Evolutionary conservation across 2,888 invertebrate genomes (phyloP).

Genomic region (Phortica okadai): DNA sequence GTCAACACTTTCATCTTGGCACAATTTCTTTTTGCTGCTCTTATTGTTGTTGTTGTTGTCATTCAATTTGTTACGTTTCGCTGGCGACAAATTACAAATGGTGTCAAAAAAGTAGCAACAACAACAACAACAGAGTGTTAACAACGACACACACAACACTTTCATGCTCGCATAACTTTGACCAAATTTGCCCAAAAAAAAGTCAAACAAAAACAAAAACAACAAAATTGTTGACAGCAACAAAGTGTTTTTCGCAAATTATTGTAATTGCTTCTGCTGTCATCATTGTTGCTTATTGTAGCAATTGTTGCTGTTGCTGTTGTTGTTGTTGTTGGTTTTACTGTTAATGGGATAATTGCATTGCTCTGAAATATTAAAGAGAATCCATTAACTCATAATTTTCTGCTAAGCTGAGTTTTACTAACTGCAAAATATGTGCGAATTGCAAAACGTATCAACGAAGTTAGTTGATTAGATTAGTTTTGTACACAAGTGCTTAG

Average conservation of each 20-base stretch:
- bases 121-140: slow-evolving; percentile 38
- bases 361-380: slow-evolving; percentile 47
- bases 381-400: slow-evolving; percentile 71
- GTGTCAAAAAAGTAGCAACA: slow-evolving; percentile 7
- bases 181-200: slow-evolving; percentile 16
- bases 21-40: background rate
- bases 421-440: slow-evolving; percentile 11
- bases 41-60: background rate
- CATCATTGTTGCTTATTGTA: slow-evolving; percentile 24
- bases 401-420: slow-evolving; percentile 62
- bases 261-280: slow-evolving; percentile 32
- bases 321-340: slow-evolving; percentile 35
- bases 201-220: background rate
- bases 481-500: background rate
- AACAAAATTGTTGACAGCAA: slow-evolving; percentile 42
- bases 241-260: slow-evolving; percentile 32
- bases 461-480: background rate
- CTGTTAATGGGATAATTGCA: slow-evolving; percentile 3
- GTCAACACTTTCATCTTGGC: background rate
- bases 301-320: slow-evolving; percentile 6
- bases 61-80: slow-evolving; percentile 18
- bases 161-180: slow-evolving; percentile 55
- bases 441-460: background rate
- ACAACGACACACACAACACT: slow-evolving; percentile 36
- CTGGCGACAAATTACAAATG: slow-evolving; percentile 19